phyloP scores from a whole-genome alignment of 1,140 invertebrate genomes.

The Teleopsis dalmanni region DNA sequence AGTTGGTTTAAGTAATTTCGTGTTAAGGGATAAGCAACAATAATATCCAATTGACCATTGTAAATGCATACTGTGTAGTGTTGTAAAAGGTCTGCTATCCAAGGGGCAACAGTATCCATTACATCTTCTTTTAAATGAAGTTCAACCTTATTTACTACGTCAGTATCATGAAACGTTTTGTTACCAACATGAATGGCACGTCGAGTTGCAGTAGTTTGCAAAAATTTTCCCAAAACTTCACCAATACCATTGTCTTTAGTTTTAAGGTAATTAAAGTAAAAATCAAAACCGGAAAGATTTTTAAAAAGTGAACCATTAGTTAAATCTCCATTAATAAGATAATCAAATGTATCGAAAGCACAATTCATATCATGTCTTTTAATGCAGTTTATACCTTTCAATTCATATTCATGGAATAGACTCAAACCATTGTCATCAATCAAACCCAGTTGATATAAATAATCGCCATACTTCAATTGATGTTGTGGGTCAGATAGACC shows the following conservation, averaged over 20 bases:
- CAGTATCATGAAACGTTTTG: slow-evolving; percentile 53
- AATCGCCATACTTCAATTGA: slow-evolving; percentile 71
- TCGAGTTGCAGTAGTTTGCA: slow-evolving; percentile 55
- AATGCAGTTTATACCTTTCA: slow-evolving; percentile 52
- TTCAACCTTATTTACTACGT: slow-evolving; percentile 54
- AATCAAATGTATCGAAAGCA: slow-evolving; percentile 64
- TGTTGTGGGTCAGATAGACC: slow-evolving; percentile 74
- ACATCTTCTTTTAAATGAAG: slow-evolving; percentile 65
- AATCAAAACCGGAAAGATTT: slow-evolving; percentile 69
- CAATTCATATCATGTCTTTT: slow-evolving; percentile 54
- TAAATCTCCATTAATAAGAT: slow-evolving; percentile 63
- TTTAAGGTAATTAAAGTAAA: slow-evolving; percentile 74
- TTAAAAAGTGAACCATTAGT: slow-evolving; percentile 58
- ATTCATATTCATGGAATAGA: slow-evolving; percentile 55
- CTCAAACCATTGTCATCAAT: slow-evolving; percentile 59
- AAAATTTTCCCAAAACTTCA: slow-evolving; percentile 46
- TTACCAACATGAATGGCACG: slow-evolving; percentile 77
- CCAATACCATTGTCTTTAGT: slow-evolving; percentile 45
- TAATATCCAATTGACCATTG: slow-evolving; percentile 78
- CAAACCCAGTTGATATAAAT: slow-evolving; percentile 73
- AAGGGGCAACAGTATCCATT: slow-evolving; percentile 72
- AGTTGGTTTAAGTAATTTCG: slow-evolving; percentile 62
- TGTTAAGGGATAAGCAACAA: slow-evolving; percentile 72
- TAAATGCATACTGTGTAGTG: slow-evolving; percentile 67
- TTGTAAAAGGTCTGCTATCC: slow-evolving; percentile 61